Percentiles rank a stretch among this genome's conserved stretches.
These are phyloP conservation scores for Eustalomyia histrio DNA, from an alignment of 2,888 invertebrate species.

Conservation along the genomic window DNA sequence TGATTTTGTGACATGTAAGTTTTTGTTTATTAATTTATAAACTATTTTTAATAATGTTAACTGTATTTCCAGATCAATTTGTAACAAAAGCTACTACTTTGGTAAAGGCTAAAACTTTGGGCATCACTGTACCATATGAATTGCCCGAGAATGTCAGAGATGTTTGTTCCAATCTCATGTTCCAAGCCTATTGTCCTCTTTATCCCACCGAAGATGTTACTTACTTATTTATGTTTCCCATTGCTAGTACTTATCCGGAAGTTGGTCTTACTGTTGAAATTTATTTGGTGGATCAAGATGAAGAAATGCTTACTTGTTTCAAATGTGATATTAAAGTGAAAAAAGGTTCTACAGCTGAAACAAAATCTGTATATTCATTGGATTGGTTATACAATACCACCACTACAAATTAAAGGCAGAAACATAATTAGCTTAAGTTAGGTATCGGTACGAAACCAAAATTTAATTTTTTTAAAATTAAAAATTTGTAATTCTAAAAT, in stretches of 20 bases:
- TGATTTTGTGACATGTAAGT: conserved; percentile 72
- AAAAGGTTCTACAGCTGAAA: conserved; percentile 64
- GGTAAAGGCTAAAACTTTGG: conserved; percentile 75
- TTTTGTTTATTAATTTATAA: not conserved
- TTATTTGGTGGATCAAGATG: conserved; percentile 73
- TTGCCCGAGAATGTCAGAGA: conserved; percentile 74
- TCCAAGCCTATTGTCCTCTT: conserved; percentile 76
- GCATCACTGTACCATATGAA: conserved; percentile 76
- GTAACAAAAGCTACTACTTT: conserved; percentile 68
- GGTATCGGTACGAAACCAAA: too few relatives aligned
- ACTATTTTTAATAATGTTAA: not conserved
- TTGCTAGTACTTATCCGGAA: conserved; percentile 75
- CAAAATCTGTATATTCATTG: conserved; percentile 38
- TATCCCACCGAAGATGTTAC: conserved; percentile 76
- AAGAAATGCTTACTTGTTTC: conserved; percentile 72
- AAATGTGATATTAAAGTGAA: conserved; percentile 76
- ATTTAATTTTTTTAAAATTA: too few relatives aligned
- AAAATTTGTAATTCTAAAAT: too few relatives aligned
- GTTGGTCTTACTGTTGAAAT: conserved; percentile 75
- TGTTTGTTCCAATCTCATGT: conserved; percentile 74
- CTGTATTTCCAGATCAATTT: conserved; percentile 67
- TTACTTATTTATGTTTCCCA: conserved; percentile 75
- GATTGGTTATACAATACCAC: conserved; percentile 29
- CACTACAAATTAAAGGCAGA: not conserved
- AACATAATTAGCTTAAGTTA: too few relatives aligned